phyloP scores from a whole-genome alignment of 2,113 vertebrate genomes.

The Collichthys lucidus region DNA sequence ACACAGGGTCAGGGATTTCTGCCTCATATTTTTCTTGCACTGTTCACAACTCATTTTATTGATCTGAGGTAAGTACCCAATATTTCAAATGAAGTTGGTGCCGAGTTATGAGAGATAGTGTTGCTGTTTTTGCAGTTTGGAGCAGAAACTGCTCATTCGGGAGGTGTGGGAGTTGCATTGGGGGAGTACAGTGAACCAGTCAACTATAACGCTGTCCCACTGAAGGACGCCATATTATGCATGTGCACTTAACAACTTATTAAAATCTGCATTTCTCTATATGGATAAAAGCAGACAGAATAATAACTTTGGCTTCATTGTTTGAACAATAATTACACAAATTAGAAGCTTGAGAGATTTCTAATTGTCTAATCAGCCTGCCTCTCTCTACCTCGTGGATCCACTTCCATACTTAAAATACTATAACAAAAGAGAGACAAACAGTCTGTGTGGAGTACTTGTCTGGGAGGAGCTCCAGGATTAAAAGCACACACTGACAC shows the following conservation, averaged over 20 bases:
- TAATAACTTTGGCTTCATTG: constrained; percentile 27
- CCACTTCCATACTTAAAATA: constrained; percentile 41
- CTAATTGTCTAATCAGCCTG: constrained; percentile 45
- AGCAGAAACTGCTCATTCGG: constrained; percentile 58
- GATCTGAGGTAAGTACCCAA: constrained; percentile 51
- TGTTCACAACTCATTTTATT: constrained; percentile 56
- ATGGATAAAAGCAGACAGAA: constrained; percentile 10
- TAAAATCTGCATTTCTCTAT: background rate
- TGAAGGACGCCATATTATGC: constrained; percentile 13
- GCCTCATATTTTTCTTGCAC: constrained; percentile 30
- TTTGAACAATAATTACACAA: background rate
- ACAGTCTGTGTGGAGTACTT: background rate
- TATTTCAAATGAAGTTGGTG: constrained; percentile 60
- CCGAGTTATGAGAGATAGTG: constrained; percentile 31
- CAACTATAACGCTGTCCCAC: background rate
- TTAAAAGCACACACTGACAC: constrained; percentile 60
- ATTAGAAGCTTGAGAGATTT: constrained; percentile 42
- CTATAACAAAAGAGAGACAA: constrained; percentile 33
- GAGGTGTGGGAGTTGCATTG: background rate
- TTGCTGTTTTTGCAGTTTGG: constrained; percentile 47
- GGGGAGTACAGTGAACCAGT: constrained; percentile 37
- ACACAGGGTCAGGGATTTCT: constrained; percentile 36
- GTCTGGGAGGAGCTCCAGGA: constrained; percentile 42
- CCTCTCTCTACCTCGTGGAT: constrained; percentile 18
- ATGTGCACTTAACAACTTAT: constrained; percentile 5